A percentile compares a stretch with the other conserved stretches of the same genome.
Conservation (phyloP, 1,140 invertebrate genomes). For the Bombus confusus region DNA sequence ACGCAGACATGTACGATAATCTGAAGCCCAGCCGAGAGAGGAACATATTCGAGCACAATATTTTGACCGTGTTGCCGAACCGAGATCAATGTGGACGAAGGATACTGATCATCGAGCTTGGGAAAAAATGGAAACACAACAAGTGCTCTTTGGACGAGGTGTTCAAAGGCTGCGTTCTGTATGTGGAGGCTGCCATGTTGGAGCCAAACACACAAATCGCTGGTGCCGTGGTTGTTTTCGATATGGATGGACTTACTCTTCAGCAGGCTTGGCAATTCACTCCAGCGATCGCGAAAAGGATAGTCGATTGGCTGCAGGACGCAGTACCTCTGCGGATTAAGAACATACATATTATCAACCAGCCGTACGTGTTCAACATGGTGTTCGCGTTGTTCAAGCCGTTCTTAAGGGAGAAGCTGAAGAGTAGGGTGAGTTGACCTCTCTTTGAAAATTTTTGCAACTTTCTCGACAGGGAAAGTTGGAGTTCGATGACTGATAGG, state of each 20-base stretch:
- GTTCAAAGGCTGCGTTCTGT: conserved; percentile 91
- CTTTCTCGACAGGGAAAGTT: neutral
- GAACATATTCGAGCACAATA: conserved; percentile 90
- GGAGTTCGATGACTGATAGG: too few species aligned
- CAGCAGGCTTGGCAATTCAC: conserved; percentile 93
- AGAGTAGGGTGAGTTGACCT: conserved; percentile 82
- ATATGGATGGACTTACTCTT: conserved; percentile 91
- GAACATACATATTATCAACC: conserved; percentile 93
- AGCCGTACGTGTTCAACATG: conserved; percentile 94
- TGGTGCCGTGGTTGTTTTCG: conserved; percentile 90
- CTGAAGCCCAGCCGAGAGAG: conserved; percentile 87
- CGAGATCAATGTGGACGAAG: conserved; percentile 89
- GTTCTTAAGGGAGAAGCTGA: conserved; percentile 90
- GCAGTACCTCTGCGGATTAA: conserved; percentile 91
- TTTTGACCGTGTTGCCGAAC: conserved; percentile 89
- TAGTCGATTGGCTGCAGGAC: conserved; percentile 92
- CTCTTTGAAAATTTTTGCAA: neutral
- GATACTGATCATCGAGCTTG: conserved; percentile 89
- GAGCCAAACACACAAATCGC: conserved; percentile 90
- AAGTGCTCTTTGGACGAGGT: conserved; percentile 90
- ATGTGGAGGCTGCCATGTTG: conserved; percentile 90
- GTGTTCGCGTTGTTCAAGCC: conserved; percentile 94
- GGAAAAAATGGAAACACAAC: conserved; percentile 93
- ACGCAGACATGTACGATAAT: conserved; percentile 87
- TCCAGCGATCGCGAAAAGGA: conserved; percentile 90